Evolutionary conservation across 2,888 invertebrate genomes (phyloP).

Genomic region (Hoplodrina blanda): DNA sequence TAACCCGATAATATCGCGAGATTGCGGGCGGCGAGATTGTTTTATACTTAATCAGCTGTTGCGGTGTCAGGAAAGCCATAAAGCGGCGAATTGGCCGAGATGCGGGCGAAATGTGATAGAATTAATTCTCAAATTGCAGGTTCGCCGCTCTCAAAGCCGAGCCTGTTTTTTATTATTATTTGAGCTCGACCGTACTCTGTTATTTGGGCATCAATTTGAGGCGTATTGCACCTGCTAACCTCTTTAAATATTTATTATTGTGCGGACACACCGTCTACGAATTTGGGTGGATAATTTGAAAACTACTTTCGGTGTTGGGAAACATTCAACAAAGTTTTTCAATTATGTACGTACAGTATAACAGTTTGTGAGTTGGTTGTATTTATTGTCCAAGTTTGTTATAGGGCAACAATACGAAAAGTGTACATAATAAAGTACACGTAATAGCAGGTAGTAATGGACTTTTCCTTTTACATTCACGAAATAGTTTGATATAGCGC

Average conservation of each 20-base stretch:
- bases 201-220: conserved; percentile 85
- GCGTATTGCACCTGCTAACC: conserved; percentile 86
- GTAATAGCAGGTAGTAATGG: conserved; percentile 1
- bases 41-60: conserved; percentile 82
- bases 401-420: conserved; percentile 6
- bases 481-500: conserved; percentile 31
- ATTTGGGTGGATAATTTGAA: conserved; percentile 75
- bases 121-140: conserved; percentile 87
- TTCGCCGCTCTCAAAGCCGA: conserved; percentile 75
- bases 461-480: conserved; percentile 15
- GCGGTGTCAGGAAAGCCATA: conserved; percentile 81
- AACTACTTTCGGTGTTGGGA: conserved; percentile 71
- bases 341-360: conserved; percentile 46
- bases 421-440: conserved; percentile 11
- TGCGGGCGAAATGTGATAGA: conserved; percentile 83
- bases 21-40: conserved; percentile 77
- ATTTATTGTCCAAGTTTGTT: conserved; percentile 38
- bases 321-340: conserved; percentile 64
- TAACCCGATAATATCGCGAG: conserved; percentile 77
- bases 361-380: conserved; percentile 35
- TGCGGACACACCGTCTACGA: conserved; percentile 72
- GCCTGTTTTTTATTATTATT: conserved; percentile 79
- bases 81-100: conserved; percentile 76
- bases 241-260: conserved; percentile 87
- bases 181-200: conserved; percentile 79